Evolutionary conservation across 2,888 invertebrate genomes (phyloP).

Genomic region (Rhimphoctona megacephalus): DNA sequence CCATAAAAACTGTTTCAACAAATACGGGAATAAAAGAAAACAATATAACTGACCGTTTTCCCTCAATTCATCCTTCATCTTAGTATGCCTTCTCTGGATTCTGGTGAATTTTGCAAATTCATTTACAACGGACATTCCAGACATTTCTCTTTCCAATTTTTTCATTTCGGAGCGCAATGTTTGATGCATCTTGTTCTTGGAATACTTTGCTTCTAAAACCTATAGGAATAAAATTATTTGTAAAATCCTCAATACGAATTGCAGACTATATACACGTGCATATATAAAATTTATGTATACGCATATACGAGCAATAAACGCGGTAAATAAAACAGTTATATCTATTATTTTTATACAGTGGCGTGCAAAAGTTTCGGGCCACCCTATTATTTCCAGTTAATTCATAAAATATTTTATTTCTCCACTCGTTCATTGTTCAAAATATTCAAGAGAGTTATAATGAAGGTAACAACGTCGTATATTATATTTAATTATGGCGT

Average conservation of each 20-base stretch:
- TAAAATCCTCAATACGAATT: neutral
- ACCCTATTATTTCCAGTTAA: too few species aligned
- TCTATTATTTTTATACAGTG: too few species aligned
- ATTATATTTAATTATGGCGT: too few species aligned
- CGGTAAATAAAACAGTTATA: too few species aligned
- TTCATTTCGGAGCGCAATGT: slow-evolving; percentile 75
- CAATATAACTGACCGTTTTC: slow-evolving; percentile 75
- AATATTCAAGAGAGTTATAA: too few species aligned
- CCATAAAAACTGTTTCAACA: neutral
- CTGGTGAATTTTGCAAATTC: slow-evolving; percentile 84
- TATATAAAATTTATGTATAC: too few species aligned
- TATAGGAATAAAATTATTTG: slow-evolving; percentile 69
- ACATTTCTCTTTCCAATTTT: slow-evolving; percentile 80
- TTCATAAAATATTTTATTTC: too few species aligned
- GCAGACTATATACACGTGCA: too few species aligned
- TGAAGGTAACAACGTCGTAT: too few species aligned
- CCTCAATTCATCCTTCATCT: slow-evolving; percentile 79
- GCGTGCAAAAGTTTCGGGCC: too few species aligned
- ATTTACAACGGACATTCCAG: slow-evolving; percentile 81
- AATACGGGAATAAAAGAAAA: neutral
- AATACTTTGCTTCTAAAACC: slow-evolving; percentile 69
- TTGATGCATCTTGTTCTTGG: slow-evolving; percentile 69
- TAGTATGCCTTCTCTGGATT: slow-evolving; percentile 82
- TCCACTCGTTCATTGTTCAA: too few species aligned
- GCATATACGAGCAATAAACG: too few species aligned